Evolutionary conservation across 2,888 invertebrate species (phyloP), one percentile per base, ranked within the genome.

Genomic region (Nomada fabriciana): DNA sequence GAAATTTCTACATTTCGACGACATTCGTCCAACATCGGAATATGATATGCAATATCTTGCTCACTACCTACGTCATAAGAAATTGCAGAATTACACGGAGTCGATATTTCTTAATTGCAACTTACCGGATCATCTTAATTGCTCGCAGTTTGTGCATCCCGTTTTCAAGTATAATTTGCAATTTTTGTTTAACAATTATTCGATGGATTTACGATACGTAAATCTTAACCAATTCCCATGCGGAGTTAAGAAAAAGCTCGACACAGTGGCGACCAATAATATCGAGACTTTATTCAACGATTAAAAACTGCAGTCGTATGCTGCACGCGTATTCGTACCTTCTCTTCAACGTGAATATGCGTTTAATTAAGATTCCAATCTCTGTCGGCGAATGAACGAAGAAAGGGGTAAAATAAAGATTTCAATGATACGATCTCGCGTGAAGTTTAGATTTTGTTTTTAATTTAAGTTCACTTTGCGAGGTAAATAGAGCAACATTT

Each of bases 231-330:
- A 53, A 60, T 18, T 76, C 55, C 9, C 60, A 25, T 29, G 13
- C 23, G n/a, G 25, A 25, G 11, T 15, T 25, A 3, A 36, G 36
- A 36, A 36, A 23, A 15, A 36, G 4, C 23, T 18, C 74, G 23
- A 13, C 42, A 13, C 29, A 18, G 53, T 11, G 10, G 36, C 11
- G 2, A n/a, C 23, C 73, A 77, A 60, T 77, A 64, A 65, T 15
- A 29, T 73, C 11, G 15, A 3, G 20, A 72, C 53, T 77, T 77
- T 77, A 77, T 77, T 43, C 25, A 65, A 60, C 60, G 60, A 73
- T 73, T 43, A 77, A 57, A 52, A 18, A 7, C 23, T 15, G 36
- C 47, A 36, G 53, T 70, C 63, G 20, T 9, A 50, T 60, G 43
- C 29, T 36, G 36, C 18, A 36, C 13, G 36, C 23, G 18, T 36